Evolutionary conservation across 2,888 invertebrate genomes (phyloP).

Genomic region (Petrophora chlorosata): DNA sequence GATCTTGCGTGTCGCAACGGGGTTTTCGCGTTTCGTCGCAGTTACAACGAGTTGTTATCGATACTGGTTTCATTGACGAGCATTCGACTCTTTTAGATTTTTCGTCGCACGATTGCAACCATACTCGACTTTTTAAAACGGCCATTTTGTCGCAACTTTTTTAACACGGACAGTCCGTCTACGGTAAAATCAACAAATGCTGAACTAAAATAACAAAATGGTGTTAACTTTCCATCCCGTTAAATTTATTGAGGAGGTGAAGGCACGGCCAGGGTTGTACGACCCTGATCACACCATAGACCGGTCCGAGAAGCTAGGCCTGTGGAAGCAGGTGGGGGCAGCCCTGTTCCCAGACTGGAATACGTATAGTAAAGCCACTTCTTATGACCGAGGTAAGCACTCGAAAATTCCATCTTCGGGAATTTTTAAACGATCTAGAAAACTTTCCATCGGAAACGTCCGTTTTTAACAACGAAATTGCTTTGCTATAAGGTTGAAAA

Average conservation of each 20-base stretch:
- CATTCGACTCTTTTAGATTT: not conserved
- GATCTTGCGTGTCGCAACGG: conserved; percentile 1
- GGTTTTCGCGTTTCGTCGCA: not conserved
- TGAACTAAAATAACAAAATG: conserved; percentile 37
- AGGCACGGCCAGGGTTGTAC: conserved; percentile 71
- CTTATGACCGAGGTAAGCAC: conserved; percentile 72
- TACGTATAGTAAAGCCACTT: conserved; percentile 64
- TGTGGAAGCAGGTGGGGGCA: conserved; percentile 75
- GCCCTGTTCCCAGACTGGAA: conserved; percentile 67
- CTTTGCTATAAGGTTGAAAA: too few relatives aligned
- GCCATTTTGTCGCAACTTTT: not conserved
- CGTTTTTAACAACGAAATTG: too few relatives aligned
- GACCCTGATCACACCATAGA: conserved; percentile 72
- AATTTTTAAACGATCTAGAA: too few relatives aligned
- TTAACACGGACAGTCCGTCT: conserved; percentile 16
- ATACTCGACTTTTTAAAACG: conserved; percentile 1
- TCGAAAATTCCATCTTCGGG: too few relatives aligned
- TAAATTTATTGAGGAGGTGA: conserved; percentile 70
- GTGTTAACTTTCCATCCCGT: conserved; percentile 54
- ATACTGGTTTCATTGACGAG: too few relatives aligned
- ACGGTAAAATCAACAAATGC: too few relatives aligned
- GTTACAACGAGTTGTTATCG: too few relatives aligned
- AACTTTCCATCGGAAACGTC: too few relatives aligned
- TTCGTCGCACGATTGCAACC: not conserved
- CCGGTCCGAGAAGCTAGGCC: conserved; percentile 68